phyloP scores from a whole-genome alignment of 2,888 invertebrate genomes.

The Melanotus villosus region DNA sequence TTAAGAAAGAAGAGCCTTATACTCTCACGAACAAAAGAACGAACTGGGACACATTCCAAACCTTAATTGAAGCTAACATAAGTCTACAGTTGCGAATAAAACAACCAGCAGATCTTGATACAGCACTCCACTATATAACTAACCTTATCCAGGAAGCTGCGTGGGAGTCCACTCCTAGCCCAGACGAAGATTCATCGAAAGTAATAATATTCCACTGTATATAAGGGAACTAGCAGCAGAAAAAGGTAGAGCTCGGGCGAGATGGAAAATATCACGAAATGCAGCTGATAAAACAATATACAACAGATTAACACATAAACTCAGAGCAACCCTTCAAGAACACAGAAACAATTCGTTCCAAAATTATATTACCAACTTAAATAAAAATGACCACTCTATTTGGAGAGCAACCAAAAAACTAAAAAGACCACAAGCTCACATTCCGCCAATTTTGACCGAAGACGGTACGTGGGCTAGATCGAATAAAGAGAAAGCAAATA shows the following conservation, averaged over 20 bases:
- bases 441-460: neutral
- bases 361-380: no score
- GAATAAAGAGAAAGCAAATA: conserved; percentile 2
- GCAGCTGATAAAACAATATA: neutral
- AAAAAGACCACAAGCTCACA: neutral
- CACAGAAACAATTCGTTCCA: no score
- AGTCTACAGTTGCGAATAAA: neutral
- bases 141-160: conserved; percentile 31
- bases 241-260: conserved; percentile 30
- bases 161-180: conserved; percentile 35
- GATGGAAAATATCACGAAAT: neutral
- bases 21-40: no score
- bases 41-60: neutral
- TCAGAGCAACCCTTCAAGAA: no score
- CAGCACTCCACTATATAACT: no score
- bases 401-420: no score
- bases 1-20: no score
- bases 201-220: conserved; percentile 36
- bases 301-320: neutral
- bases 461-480: neutral
- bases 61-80: neutral
- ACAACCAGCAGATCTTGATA: no score
- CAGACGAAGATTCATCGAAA: conserved; percentile 16
- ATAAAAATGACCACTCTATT: no score
- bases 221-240: conserved; percentile 3